These are phyloP conservation scores for Phalacrocorax brasilianus DNA, from an alignment of 2,113 vertebrate genomes.

Conservation along the genomic window DNA sequence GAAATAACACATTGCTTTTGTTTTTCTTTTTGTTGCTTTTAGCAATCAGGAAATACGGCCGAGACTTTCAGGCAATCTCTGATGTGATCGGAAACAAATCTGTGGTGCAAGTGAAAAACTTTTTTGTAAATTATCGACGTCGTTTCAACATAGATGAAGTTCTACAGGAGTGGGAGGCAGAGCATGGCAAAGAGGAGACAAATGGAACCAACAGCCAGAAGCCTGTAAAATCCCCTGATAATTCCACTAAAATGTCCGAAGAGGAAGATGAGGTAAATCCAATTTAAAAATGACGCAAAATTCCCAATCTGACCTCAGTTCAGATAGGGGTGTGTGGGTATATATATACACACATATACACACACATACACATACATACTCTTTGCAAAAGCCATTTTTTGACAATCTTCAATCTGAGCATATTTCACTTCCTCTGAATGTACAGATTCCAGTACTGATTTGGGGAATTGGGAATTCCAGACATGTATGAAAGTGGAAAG, in stretches of 20 bases:
- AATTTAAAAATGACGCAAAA: not conserved
- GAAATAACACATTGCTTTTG: not conserved
- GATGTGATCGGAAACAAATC: constrained; percentile 99
- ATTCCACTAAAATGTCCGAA: constrained; percentile 77
- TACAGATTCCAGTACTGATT: not conserved
- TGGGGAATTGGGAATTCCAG: not conserved
- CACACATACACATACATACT: not conserved
- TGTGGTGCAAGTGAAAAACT: constrained; percentile 97
- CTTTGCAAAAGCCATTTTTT: not conserved
- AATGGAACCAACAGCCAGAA: constrained; percentile 81
- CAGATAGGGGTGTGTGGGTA: not conserved
- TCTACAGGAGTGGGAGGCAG: constrained; percentile 96
- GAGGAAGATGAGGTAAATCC: constrained; percentile 84
- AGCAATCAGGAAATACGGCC: constrained; percentile 96
- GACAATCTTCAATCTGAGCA: not conserved
- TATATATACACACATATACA: not conserved
- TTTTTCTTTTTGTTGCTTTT: not conserved
- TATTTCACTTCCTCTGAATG: not conserved
- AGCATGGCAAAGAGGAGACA: constrained; percentile 85
- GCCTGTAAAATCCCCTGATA: constrained; percentile 81
- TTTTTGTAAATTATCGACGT: constrained; percentile 96
- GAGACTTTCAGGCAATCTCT: constrained; percentile 96
- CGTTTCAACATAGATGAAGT: constrained; percentile 98
- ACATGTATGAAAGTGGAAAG: not conserved
- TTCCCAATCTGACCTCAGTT: not conserved